These are phyloP conservation scores for Propsilocerus akamusi DNA, from an alignment of 1,140 invertebrate species.

Conservation along the genomic window DNA sequence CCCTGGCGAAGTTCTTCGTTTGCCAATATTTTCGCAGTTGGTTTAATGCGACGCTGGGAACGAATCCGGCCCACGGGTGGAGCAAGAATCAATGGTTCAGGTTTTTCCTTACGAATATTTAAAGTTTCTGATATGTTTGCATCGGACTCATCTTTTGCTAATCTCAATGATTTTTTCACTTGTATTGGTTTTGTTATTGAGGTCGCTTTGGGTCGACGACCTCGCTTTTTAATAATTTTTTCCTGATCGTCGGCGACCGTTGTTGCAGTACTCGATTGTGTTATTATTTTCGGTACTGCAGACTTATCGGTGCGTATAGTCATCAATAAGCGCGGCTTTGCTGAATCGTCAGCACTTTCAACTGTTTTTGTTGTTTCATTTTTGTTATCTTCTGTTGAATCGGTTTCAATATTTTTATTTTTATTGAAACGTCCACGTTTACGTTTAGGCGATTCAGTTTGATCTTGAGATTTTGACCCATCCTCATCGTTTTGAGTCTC, in stretches of 20 bases:
- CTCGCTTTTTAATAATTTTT: background rate
- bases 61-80: slow-evolving; percentile 8
- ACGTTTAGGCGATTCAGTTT: background rate
- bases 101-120: slow-evolving; percentile 28
- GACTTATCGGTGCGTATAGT: background rate
- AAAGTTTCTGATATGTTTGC: slow-evolving; percentile 29
- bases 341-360: background rate
- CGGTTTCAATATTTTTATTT: background rate
- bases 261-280: background rate
- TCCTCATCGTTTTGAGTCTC: background rate
- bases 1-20: slow-evolving; percentile 34
- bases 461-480: background rate
- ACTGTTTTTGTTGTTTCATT: background rate
- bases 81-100: slow-evolving; percentile 10
- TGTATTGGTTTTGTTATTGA: background rate
- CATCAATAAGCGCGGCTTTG: background rate
- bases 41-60: slow-evolving; percentile 31
- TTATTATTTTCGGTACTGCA: background rate
- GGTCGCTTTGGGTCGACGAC: background rate
- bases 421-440: background rate
- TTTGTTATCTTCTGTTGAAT: background rate
- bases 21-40: slow-evolving; percentile 32
- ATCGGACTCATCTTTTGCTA: slow-evolving; percentile 21
- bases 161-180: background rate
- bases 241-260: background rate